These are phyloP conservation scores for Pyxicephalus adspersus DNA, from an alignment of 2,113 vertebrate species.

Conservation along the genomic window DNA sequence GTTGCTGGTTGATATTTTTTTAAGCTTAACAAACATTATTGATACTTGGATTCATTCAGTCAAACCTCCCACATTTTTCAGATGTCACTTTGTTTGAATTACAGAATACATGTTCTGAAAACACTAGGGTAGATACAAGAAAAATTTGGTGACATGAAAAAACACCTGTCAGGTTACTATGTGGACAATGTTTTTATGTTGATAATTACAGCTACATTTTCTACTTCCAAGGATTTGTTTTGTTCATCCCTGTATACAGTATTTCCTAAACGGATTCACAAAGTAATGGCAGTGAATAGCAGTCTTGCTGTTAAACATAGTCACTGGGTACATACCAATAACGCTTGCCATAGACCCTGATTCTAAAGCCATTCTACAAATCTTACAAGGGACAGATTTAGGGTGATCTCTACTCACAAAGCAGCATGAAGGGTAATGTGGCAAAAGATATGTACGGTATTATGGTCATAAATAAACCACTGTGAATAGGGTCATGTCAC, in stretches of 20 bases:
- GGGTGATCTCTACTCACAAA: too few species aligned
- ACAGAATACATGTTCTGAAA: background rate
- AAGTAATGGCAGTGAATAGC: too few species aligned
- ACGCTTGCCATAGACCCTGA: too few species aligned
- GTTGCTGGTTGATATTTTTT: background rate
- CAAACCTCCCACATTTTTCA: constrained; percentile 7
- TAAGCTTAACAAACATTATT: constrained; percentile 10
- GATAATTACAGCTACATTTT: constrained; percentile 46
- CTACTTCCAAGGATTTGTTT: constrained; percentile 8
- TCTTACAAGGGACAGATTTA: too few species aligned
- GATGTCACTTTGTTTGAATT: constrained; percentile 1
- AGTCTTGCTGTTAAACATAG: too few species aligned
- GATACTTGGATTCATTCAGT: constrained; percentile 26
- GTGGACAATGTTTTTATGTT: constrained; percentile 26
- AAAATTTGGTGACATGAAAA: constrained; percentile 12
- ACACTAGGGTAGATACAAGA: background rate
- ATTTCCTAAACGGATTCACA: background rate
- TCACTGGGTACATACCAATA: too few species aligned
- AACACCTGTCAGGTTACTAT: constrained; percentile 20
- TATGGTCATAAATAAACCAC: too few species aligned
- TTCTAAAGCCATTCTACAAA: background rate
- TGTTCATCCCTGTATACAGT: background rate
- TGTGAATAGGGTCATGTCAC: too few species aligned
- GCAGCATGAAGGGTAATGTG: too few species aligned
- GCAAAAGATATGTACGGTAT: too few species aligned